Conservation (phyloP, 2,888 invertebrate genomes). For the Neoaliturus tenellus region DNA sequence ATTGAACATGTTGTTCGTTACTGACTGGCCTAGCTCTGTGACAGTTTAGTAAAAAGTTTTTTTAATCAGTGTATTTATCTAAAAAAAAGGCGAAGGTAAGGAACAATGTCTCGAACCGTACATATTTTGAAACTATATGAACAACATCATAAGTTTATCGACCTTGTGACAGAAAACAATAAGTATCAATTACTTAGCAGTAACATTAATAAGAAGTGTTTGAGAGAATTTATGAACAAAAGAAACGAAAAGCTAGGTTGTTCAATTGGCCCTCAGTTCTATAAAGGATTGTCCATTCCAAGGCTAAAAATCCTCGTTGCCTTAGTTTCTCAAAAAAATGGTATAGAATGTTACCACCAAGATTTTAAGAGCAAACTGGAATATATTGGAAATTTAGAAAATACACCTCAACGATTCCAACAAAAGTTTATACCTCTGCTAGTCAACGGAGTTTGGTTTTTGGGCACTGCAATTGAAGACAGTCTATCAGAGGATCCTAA, state of each 20-base stretch:
- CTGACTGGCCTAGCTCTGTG: too few relatives aligned
- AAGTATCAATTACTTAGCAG: background rate
- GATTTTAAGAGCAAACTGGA: background rate
- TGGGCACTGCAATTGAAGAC: background rate
- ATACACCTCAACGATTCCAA: background rate
- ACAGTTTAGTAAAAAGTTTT: too few relatives aligned
- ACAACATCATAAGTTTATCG: background rate
- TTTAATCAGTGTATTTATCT: too few relatives aligned
- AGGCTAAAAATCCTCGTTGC: background rate
- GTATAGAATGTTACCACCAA: background rate
- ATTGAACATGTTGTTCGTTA: too few relatives aligned
- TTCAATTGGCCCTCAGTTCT: background rate
- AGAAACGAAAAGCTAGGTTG: background rate
- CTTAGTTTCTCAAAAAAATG: background rate
- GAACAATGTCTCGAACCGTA: background rate
- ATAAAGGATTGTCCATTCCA: background rate
- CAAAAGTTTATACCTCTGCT: background rate
- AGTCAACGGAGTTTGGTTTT: background rate
- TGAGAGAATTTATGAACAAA: background rate
- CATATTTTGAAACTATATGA: background rate
- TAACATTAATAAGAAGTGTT: background rate
- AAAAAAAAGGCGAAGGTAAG: too few relatives aligned
- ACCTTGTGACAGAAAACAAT: background rate
- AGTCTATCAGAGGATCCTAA: background rate
- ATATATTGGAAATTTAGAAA: background rate